A percentile compares a stretch with the other conserved stretches of the same genome.
Evolutionary conservation across 2,113 vertebrate genomes (phyloP).

Genomic region (Heterocephalus glaber): DNA sequence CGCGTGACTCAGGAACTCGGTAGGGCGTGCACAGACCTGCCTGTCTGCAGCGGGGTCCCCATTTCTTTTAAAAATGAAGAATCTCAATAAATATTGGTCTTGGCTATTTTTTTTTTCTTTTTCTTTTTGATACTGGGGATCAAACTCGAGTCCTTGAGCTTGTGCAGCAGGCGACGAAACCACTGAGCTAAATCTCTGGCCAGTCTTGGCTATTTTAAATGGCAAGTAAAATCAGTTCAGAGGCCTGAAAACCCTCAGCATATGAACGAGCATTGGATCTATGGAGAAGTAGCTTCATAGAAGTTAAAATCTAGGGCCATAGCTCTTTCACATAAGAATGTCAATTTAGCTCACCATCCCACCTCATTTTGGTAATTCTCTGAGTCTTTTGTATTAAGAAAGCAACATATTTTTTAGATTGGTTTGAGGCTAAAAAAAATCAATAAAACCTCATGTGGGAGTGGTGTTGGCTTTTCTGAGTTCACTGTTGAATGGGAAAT

Average conservation of each 20-base stretch:
- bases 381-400: conserved; percentile 51
- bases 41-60: too few relatives aligned
- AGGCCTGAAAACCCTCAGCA: not conserved
- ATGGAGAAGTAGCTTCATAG: conserved; percentile 16
- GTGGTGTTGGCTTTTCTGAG: conserved; percentile 64
- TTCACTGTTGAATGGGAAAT: conserved; percentile 72
- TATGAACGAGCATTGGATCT: not conserved
- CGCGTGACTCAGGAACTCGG: too few relatives aligned
- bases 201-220: conserved; percentile 47
- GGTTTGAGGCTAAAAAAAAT: conserved; percentile 48
- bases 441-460: conserved; percentile 68
- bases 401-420: conserved; percentile 49
- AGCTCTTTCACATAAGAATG: conserved; percentile 46
- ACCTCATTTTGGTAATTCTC: conserved; percentile 34
- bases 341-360: conserved; percentile 30
- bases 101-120: too few relatives aligned
- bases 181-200: too few relatives aligned
- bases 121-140: too few relatives aligned
- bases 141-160: too few relatives aligned
- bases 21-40: too few relatives aligned
- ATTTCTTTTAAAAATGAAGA: conserved; percentile 44
- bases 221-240: conserved; percentile 36
- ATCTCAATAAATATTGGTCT: conserved; percentile 41
- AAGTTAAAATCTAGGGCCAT: conserved; percentile 51
- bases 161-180: too few relatives aligned